These are phyloP conservation scores for Diarsia rubi DNA, from an alignment of 2,888 invertebrate genomes.

Conservation along the genomic window DNA sequence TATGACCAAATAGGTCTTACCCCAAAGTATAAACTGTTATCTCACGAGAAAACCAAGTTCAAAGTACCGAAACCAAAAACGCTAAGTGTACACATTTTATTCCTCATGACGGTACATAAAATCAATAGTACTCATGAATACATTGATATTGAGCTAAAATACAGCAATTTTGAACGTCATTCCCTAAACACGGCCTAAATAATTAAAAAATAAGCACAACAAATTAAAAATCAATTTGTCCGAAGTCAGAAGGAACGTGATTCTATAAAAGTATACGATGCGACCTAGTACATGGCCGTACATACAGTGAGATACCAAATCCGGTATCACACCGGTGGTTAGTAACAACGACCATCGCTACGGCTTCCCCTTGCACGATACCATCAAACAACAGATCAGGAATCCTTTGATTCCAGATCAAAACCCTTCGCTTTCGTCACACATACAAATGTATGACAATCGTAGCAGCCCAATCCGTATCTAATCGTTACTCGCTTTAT, in stretches of 20 bases:
- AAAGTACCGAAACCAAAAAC: too few species aligned
- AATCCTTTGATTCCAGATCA: conserved; percentile 47
- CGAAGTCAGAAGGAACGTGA: neutral
- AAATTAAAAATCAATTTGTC: neutral
- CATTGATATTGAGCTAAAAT: neutral
- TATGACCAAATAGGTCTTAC: neutral
- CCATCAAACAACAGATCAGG: conserved; percentile 38
- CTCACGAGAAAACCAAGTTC: neutral
- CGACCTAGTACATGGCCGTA: neutral
- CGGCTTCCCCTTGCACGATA: conserved; percentile 12
- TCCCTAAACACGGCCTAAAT: neutral
- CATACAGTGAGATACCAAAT: conserved; percentile 10
- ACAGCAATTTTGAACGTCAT: neutral
- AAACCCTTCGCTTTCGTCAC: conserved; percentile 41
- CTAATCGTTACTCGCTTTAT: conserved; percentile 63
- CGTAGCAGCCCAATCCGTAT: conserved; percentile 61
- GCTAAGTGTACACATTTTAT: neutral
- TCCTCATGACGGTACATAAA: neutral
- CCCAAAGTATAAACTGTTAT: neutral
- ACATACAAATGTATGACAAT: conserved; percentile 52
- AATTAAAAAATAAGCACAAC: neutral
- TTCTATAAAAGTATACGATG: neutral
- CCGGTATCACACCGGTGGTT: neutral
- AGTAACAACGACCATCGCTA: conserved; percentile 9
- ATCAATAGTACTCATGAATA: neutral